Evolutionary conservation across 2,888 invertebrate species (phyloP).

Genomic region (Heteropelma amictum): DNA sequence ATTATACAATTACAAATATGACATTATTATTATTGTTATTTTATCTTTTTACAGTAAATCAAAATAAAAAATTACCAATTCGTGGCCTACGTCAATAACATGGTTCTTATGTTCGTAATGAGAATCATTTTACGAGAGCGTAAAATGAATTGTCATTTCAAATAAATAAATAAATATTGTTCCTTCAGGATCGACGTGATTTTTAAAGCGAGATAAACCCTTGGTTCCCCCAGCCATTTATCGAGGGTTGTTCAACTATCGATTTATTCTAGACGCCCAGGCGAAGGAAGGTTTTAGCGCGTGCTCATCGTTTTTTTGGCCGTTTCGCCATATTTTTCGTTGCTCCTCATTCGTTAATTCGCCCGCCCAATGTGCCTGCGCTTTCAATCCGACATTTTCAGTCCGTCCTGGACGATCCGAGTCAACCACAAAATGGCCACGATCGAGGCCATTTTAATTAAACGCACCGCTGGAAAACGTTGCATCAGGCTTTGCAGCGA

Average conservation of each 20-base stretch:
- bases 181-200: conserved; percentile 25
- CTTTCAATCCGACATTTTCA: neutral
- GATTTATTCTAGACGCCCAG: conserved; percentile 41
- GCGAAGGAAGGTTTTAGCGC: conserved; percentile 25
- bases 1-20: neutral
- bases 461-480: conserved; percentile 6
- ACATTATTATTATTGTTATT: neutral
- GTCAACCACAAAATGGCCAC: neutral
- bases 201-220: conserved; percentile 46
- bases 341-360: neutral
- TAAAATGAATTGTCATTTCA: no score
- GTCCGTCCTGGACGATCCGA: neutral
- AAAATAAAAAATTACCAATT: no score
- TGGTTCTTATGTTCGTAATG: no score
- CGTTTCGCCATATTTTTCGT: neutral
- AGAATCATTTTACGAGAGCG: no score
- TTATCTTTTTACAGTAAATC: no score
- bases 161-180: no score
- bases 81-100: no score
- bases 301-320: conserved; percentile 17
- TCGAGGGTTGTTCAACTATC: conserved; percentile 50
- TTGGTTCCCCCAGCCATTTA: conserved; percentile 13
- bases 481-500: neutral
- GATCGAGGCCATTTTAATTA: neutral
- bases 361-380: neutral